phyloP scores from a whole-genome alignment of 2,113 vertebrate species.

The Nematolebias whitei region DNA sequence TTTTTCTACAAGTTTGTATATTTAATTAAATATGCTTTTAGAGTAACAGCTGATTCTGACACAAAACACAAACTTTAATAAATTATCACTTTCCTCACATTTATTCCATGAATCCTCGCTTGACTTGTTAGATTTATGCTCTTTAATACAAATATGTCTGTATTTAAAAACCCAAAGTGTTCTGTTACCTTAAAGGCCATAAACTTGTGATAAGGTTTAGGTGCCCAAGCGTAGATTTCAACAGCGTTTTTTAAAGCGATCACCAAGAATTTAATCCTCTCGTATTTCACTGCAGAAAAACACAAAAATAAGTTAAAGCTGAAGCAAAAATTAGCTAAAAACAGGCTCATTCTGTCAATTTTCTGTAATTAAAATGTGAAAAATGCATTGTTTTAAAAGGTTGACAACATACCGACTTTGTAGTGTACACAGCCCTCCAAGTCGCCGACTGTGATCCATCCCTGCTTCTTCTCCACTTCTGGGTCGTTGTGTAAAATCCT shows the following conservation, averaged over 20 bases:
- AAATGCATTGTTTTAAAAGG: neutral
- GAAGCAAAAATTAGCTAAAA: neutral
- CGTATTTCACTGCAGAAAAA: conserved; percentile 90
- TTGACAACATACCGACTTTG: conserved; percentile 88
- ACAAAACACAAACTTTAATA: too few species aligned
- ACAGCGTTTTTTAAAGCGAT: conserved; percentile 97
- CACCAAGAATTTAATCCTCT: conserved; percentile 98
- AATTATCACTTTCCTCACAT: too few species aligned
- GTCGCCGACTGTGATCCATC: conserved; percentile 97
- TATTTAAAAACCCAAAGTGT: neutral
- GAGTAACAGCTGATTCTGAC: too few species aligned
- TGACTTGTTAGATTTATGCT: neutral
- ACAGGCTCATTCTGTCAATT: too few species aligned
- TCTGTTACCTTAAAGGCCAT: conserved; percentile 96
- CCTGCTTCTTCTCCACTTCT: conserved; percentile 98
- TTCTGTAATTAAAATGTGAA: neutral
- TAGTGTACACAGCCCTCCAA: conserved; percentile 98
- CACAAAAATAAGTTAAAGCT: neutral
- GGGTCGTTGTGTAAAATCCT: conserved; percentile 98
- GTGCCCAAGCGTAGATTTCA: conserved; percentile 99
- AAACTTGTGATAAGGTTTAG: conserved; percentile 99
- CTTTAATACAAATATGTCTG: neutral
- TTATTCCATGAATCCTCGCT: too few species aligned
- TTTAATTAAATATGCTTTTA: too few species aligned
- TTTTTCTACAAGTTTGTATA: too few species aligned